Conservation (phyloP, 2,113 vertebrate species). For the Emydocephalus ijimae region DNA sequence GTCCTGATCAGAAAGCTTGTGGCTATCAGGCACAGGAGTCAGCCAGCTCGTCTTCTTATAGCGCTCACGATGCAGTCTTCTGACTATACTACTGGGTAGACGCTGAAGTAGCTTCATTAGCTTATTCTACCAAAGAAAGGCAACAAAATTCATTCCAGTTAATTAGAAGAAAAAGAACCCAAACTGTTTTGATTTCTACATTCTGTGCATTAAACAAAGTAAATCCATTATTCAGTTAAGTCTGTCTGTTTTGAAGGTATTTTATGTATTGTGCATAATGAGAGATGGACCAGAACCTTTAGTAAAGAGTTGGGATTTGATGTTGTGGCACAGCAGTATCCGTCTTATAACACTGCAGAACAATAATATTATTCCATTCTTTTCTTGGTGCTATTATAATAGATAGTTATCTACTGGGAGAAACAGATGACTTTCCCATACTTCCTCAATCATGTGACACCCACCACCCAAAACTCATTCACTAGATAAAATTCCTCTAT, state of each 20-base stretch:
- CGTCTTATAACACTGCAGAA: not conserved
- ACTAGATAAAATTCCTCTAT: not conserved
- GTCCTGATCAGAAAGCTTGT: constrained; percentile 92
- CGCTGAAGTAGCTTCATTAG: constrained; percentile 98
- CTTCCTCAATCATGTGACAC: not conserved
- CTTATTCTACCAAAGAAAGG: constrained; percentile 79
- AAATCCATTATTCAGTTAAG: not conserved
- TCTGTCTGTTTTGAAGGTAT: not conserved
- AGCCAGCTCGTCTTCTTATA: constrained; percentile 91
- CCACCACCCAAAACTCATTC: not conserved
- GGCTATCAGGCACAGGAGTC: constrained; percentile 87
- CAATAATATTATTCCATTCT: not conserved
- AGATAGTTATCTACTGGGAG: not conserved
- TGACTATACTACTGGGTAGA: constrained; percentile 86
- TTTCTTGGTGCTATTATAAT: not conserved
- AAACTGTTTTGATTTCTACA: not conserved
- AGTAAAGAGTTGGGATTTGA: not conserved
- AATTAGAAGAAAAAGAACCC: not conserved
- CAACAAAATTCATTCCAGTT: constrained; percentile 8
- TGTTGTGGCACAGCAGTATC: not conserved
- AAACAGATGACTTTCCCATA: not conserved
- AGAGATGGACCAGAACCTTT: not conserved
- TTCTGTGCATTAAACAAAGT: not conserved
- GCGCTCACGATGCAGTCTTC: constrained; percentile 91
- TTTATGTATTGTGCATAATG: not conserved